phyloP scores from a whole-genome alignment of 1,140 invertebrate genomes.

The Rhizoglyphus robini region DNA sequence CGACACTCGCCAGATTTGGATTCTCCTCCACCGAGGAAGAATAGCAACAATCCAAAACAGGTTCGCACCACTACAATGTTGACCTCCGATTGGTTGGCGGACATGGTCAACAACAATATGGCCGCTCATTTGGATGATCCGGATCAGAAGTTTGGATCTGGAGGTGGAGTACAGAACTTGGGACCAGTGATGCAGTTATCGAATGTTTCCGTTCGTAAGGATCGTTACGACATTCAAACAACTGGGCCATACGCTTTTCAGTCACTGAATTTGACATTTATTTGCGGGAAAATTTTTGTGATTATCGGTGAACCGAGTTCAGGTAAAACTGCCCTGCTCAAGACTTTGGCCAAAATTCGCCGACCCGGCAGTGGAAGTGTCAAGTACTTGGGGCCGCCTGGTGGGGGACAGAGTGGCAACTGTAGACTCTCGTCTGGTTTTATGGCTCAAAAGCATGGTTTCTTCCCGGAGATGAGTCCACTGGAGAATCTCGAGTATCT shows the following conservation, averaged over 20 bases:
- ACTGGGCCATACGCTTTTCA: neutral
- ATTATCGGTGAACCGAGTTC: neutral
- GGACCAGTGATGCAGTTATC: neutral
- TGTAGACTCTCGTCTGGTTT: conserved; percentile 30
- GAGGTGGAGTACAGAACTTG: neutral
- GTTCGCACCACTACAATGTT: too few relatives aligned
- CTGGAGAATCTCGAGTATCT: conserved; percentile 20
- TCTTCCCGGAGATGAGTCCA: conserved; percentile 26
- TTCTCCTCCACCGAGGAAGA: too few relatives aligned
- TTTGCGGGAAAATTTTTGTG: neutral
- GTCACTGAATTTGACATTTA: neutral
- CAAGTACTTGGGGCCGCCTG: neutral
- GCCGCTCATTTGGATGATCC: neutral
- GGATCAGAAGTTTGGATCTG: neutral
- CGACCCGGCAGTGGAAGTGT: neutral
- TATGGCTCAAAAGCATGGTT: conserved; percentile 36
- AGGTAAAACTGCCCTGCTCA: conserved; percentile 10
- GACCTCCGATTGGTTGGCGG: neutral
- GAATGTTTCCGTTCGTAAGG: too few relatives aligned
- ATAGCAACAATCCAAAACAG: too few relatives aligned
- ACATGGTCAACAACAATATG: neutral
- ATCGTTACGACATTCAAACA: neutral
- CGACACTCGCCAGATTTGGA: too few relatives aligned
- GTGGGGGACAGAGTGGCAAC: neutral
- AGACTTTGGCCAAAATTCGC: neutral